These are phyloP conservation scores for Sycon ciliatum DNA, from an alignment of 37 sponge, comb jelly and placozoan species.

Conservation along the genomic window DNA sequence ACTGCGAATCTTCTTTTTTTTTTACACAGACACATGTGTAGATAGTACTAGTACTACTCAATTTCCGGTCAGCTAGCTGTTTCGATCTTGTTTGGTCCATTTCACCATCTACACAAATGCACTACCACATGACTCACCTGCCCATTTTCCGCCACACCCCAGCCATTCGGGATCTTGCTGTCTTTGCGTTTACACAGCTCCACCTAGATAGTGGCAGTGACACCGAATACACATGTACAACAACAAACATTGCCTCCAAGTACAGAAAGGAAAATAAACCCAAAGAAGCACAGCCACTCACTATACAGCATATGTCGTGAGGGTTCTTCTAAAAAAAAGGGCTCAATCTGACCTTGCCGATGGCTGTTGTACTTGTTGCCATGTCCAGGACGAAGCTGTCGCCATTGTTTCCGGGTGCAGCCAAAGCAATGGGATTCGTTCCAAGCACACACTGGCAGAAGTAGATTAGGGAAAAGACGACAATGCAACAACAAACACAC, in stretches of 20 bases:
- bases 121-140: too few species aligned
- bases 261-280: not conserved
- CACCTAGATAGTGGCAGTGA: conserved; percentile 41
- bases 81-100: too few species aligned
- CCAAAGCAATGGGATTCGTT: conserved; percentile 74
- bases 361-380: conserved; percentile 74
- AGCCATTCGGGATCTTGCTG: conserved; percentile 52
- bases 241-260: not conserved
- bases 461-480: not conserved
- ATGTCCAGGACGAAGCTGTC: conserved; percentile 82
- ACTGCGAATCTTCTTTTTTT: too few species aligned
- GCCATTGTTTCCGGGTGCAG: conserved; percentile 61
- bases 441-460: conserved; percentile 45
- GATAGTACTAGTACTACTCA: too few species aligned
- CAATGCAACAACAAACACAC: not conserved
- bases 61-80: too few species aligned
- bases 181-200: conserved; percentile 65
- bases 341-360: conserved; percentile 76
- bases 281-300: not conserved
- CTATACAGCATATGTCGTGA: too few species aligned
- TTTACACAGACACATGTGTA: too few species aligned
- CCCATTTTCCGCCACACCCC: conserved; percentile 65
- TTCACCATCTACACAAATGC: too few species aligned
- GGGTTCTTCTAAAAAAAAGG: too few species aligned
- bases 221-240: not conserved